Conservation (phyloP, 2,113 vertebrate genomes). For the Garra rufa region DNA sequence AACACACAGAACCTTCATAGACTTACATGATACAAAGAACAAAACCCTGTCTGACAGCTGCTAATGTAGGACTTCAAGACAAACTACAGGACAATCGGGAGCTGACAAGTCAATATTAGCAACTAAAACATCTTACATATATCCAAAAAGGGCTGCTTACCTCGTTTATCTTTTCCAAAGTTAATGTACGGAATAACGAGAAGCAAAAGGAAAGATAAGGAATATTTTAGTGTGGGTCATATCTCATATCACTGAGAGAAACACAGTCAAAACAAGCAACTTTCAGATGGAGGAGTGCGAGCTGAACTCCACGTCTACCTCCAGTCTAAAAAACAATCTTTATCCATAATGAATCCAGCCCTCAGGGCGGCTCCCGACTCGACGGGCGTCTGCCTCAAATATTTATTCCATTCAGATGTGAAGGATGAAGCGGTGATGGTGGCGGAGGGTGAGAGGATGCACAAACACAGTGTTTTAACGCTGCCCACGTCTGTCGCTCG, state of each 20-base stretch:
- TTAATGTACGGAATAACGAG: constrained; percentile 61
- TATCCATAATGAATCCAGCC: constrained; percentile 67
- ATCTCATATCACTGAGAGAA: constrained; percentile 8
- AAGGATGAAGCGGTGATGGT: background rate
- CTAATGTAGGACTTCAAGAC: background rate
- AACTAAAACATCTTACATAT: constrained; percentile 55
- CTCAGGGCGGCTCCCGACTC: constrained; percentile 52
- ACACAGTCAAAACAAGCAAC: constrained; percentile 50
- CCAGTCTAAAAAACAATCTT: constrained; percentile 57
- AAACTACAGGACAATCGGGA: background rate
- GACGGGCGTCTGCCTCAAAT: constrained; percentile 45
- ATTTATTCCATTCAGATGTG: constrained; percentile 53
- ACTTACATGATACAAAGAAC: background rate
- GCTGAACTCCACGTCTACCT: constrained; percentile 53
- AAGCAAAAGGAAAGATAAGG: constrained; percentile 62
- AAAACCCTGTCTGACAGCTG: background rate
- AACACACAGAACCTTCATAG: background rate
- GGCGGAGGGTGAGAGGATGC: background rate
- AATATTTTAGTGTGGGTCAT: constrained; percentile 57
- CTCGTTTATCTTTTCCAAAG: constrained; percentile 64
- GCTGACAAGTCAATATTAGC: constrained; percentile 43
- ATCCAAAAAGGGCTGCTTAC: constrained; percentile 62
- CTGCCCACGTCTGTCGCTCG: background rate
- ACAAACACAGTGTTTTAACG: background rate
- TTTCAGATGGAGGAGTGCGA: constrained; percentile 35